A percentile compares a stretch with the other conserved stretches of the same genome.
Evolutionary conservation across 2,113 vertebrate genomes (phyloP).

Genomic region (Paralichthys olivaceus): DNA sequence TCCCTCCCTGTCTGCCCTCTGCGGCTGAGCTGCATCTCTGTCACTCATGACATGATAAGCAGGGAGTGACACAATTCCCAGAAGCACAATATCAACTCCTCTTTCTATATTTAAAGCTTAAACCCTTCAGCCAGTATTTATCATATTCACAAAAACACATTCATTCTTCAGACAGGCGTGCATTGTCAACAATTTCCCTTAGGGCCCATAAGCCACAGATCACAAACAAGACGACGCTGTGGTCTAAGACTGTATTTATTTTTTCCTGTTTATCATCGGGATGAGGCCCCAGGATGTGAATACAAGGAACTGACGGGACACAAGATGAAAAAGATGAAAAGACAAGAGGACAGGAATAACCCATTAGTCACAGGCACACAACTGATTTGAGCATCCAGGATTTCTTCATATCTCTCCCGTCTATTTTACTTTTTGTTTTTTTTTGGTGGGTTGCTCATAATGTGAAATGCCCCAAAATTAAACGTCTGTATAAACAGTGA

Average conservation of each 20-base stretch:
- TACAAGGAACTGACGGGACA: not conserved
- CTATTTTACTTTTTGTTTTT: not conserved
- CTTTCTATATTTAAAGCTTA: constrained; percentile 50
- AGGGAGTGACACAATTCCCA: constrained; percentile 13
- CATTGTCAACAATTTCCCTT: constrained; percentile 18
- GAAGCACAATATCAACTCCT: constrained; percentile 14
- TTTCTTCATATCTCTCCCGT: not conserved
- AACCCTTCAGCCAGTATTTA: constrained; percentile 24
- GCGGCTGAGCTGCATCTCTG: constrained; percentile 7
- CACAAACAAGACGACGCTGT: constrained; percentile 31
- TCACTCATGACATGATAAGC: constrained; percentile 35
- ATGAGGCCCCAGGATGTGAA: not conserved
- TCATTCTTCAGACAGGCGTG: constrained; percentile 23
- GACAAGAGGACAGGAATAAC: not conserved
- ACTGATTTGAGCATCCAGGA: not conserved
- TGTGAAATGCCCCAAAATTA: not conserved
- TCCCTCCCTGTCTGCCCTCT: constrained; percentile 13
- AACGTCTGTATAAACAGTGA: not conserved
- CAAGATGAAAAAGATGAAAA: not conserved
- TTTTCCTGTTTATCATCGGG: not conserved
- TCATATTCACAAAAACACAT: constrained; percentile 8
- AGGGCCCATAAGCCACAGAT: constrained; percentile 7
- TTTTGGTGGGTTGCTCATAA: not conserved
- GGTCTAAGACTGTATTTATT: constrained; percentile 1
- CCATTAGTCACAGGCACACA: constrained; percentile 11